A percentile compares a stretch with the other conserved stretches of the same genome.
Evolutionary conservation across 2,113 vertebrate genomes (phyloP).

Genomic region (Labeo catla): DNA sequence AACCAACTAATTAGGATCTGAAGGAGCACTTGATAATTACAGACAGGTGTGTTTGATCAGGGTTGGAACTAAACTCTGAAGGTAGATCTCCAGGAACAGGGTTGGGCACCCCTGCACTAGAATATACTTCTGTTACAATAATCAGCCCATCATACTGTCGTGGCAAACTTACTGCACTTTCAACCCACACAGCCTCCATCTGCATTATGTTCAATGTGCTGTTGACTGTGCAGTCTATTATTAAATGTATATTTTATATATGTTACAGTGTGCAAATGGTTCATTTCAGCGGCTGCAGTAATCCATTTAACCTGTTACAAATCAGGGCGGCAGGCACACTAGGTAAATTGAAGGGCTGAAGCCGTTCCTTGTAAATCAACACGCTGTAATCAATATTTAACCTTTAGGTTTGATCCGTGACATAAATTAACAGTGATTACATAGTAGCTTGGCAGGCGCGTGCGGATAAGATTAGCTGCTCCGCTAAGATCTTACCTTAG

Average conservation of each 20-base stretch:
- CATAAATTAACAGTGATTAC: slow-evolving; percentile 20
- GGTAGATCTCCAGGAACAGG: no score
- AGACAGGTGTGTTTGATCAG: no score
- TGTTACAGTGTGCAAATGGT: neutral
- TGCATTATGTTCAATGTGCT: neutral
- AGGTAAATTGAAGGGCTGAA: slow-evolving; percentile 25
- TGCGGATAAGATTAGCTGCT: slow-evolving; percentile 15
- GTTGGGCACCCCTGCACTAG: neutral
- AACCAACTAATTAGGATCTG: no score
- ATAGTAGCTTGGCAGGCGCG: neutral
- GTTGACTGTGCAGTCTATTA: neutral
- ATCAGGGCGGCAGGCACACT: neutral
- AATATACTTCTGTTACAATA: neutral
- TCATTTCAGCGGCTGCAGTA: neutral
- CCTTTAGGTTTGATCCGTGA: slow-evolving; percentile 30
- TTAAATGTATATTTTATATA: neutral
- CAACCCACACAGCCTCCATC: neutral
- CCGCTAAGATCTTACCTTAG: neutral
- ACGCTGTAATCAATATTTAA: slow-evolving; percentile 29
- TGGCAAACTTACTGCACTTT: neutral
- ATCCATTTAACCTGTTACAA: neutral
- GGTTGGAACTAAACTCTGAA: no score
- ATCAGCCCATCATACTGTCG: neutral
- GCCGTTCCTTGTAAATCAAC: slow-evolving; percentile 26
- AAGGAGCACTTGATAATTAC: no score